These are phyloP conservation scores for Drosophila kanapiae DNA, from an alignment of 1,140 invertebrate species.

Conservation along the genomic window DNA sequence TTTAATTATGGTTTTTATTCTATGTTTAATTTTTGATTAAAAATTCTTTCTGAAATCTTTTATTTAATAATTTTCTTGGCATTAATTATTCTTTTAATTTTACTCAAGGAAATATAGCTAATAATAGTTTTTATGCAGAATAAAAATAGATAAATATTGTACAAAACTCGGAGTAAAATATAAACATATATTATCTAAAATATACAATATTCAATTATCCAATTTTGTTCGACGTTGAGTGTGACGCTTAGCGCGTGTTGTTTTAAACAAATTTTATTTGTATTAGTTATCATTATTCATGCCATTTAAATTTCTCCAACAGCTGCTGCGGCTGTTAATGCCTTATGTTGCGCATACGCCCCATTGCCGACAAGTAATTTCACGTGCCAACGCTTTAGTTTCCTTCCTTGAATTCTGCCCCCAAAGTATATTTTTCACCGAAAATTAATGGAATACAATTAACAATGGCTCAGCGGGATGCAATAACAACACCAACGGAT, in stretches of 20 bases:
- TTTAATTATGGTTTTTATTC: background rate
- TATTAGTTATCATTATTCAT: conserved; percentile 50
- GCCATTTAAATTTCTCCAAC: conserved; percentile 49
- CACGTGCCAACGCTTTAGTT: conserved; percentile 57
- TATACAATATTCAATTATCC: background rate
- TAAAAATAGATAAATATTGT: background rate
- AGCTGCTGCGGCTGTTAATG: conserved; percentile 57
- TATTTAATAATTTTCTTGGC: background rate
- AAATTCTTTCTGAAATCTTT: too few species aligned
- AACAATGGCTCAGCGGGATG: conserved; percentile 39
- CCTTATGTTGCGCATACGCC: conserved; percentile 61
- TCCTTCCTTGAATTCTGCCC: background rate
- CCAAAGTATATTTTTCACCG: conserved; percentile 4
- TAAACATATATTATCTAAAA: background rate
- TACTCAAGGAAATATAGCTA: background rate
- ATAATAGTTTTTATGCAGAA: too few species aligned
- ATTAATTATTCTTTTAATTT: background rate
- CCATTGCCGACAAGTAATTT: conserved; percentile 44
- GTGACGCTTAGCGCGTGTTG: conserved; percentile 13
- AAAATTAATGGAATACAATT: conserved; percentile 42
- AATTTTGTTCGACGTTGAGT: conserved; percentile 13
- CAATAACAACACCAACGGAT: conserved; percentile 6
- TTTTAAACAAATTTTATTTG: conserved; percentile 51
- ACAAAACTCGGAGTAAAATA: background rate
- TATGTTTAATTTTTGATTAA: background rate